Base-by-base conservation (phyloP, 2,888 invertebrate species). In the Drosophila nr. fundita region DNA sequence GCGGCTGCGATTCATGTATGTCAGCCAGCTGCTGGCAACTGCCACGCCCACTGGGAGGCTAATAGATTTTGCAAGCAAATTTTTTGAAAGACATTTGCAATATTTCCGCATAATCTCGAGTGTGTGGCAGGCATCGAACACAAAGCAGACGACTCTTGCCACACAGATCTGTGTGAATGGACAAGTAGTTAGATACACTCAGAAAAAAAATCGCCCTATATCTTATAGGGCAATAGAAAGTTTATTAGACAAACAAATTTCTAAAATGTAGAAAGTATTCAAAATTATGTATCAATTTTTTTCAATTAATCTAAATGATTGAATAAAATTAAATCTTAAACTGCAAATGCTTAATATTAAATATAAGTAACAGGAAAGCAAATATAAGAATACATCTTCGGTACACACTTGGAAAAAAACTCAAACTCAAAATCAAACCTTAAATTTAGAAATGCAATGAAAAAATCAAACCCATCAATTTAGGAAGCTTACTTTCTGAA, bases 61-160 rank as follows among this genome's bases (percentile, higher is more conserved):
- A 70, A 78, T 78, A 57, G 78, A 73, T 67, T 70, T 77, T 60
- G 53, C 49, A 42, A 42, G 45, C 57, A 29, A 49, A 66, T 27
- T 59, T 36, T 73, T 78, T 73, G 68, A 74, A 67, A 80, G 68
- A 76, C 76, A 74, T 84, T 77, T 76, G 76, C 80, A 68, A 60
- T 70, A 73, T 77, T 87, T 88, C 89, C 85, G 87, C 80, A 72
- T 80, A 27, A 66, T 80, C 77, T 81, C 55, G 68, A 74, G 70
- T 65, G 73, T 71, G 78, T 65, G 58, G 68, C 66, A 69, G 62
- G 50, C 71, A 57, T 4, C 8, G 24, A 74, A 71, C 64, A 72
- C 70, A 80, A 65, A 78, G 38, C 83, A 79, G 83, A 59, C 54
- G 30, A 32, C 29, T 8, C 4, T 50, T 74, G 74, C 68, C 63